Base-by-base conservation (phyloP, 2,888 invertebrate species). In the Heliconius sara region DNA sequence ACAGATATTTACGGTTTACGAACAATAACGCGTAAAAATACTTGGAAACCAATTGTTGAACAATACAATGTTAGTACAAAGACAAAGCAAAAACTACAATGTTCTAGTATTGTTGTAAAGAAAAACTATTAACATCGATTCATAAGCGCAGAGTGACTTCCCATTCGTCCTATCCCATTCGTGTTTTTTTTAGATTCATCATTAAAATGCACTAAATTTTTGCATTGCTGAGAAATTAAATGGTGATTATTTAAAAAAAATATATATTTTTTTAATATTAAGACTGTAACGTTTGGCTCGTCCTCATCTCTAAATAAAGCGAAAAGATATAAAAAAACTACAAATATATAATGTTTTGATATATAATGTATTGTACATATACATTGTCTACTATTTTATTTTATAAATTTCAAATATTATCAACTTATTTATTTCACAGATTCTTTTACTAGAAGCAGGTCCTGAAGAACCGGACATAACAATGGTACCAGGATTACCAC, bases 361-460 rank as follows among this genome's bases (percentile, higher is more conserved):
- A 16, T 47, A 39, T 39, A n/a, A n/a, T n/a, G n/a, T n/a, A n/a
- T n/a, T n/a, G 34, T 39, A 16, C 5, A 16, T 47, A 16, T 47
- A 47, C 57, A 6, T 7, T 22, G 22, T 22, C 22, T 22, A 22
- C 22, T 57, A 57, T 57, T 57, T 57, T 7, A 57, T 57, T 22
- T 57, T 22, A 57, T 19, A 22, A 19, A 22, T 3, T 22, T 57
- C 16, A 5, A 57, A 57, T 57, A 22, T 16, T 19, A 19, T 52
- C 19, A 52, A 1, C 6, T 27, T 73, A n/a, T 73, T 30, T 34
- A 19, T n/a, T 52, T 80, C 77, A 0, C 89, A 96, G 97, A 92
- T 97, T 19, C 90, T 97, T 0, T 91, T 97, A 0, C 87, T 97
- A 76, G 97, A 97, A 92, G 97, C 97, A 0, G 97, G 97, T 1